Conservation (phyloP, 2,888 invertebrate species). For the Selenia dentaria region DNA sequence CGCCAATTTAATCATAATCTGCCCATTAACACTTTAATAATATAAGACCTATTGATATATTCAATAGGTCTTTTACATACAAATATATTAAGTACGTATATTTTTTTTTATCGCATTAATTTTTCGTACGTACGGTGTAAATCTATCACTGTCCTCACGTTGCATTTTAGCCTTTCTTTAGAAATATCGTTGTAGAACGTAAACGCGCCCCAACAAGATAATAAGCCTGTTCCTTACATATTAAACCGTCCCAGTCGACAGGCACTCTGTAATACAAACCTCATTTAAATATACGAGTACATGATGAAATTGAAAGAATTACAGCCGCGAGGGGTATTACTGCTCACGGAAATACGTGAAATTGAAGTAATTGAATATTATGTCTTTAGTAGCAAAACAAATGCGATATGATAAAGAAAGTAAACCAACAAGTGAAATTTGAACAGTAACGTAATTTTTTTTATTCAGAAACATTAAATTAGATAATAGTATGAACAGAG, state of each 20-base stretch:
- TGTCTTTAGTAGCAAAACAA: not conserved
- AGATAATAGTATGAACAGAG: too few relatives aligned
- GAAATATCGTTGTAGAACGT: conserved; percentile 37
- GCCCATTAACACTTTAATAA: too few relatives aligned
- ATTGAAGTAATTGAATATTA: conserved; percentile 16
- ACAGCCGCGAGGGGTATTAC: conserved; percentile 45
- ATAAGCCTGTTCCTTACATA: conserved; percentile 75
- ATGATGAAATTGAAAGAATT: conserved; percentile 81
- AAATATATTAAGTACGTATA: too few relatives aligned
- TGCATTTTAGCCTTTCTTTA: not conserved
- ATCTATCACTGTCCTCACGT: not conserved
- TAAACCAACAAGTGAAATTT: too few relatives aligned
- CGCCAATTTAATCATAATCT: too few relatives aligned
- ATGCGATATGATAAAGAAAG: not conserved
- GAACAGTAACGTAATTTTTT: too few relatives aligned
- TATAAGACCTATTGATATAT: too few relatives aligned
- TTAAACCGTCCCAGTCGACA: conserved; percentile 57
- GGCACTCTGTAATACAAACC: conserved; percentile 68
- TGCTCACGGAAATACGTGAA: conserved; percentile 43
- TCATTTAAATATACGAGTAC: conserved; percentile 83
- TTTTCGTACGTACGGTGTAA: too few relatives aligned
- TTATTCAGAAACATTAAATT: too few relatives aligned
- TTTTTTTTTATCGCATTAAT: too few relatives aligned
- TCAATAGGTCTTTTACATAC: too few relatives aligned
- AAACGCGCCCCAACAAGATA: conserved; percentile 55